Evolutionary conservation across 1,140 invertebrate species (phyloP).

Genomic region (Tetranychus cinnabarinus): DNA sequence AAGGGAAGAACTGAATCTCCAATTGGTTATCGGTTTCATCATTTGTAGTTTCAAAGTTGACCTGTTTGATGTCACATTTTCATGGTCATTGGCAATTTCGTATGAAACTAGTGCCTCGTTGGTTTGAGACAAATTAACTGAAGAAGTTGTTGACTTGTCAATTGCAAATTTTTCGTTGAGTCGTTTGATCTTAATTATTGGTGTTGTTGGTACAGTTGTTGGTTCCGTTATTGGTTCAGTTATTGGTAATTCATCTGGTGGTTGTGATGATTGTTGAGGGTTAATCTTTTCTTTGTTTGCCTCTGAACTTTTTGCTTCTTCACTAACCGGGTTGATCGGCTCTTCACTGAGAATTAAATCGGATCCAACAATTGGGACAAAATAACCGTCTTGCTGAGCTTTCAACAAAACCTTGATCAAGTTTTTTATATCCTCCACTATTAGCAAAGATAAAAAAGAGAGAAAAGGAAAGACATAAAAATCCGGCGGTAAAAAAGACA

Average conservation of each 20-base stretch:
- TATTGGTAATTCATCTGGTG: background rate
- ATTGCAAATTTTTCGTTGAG: background rate
- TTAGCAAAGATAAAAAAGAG: background rate
- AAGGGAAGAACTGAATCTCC: slow-evolving; percentile 8
- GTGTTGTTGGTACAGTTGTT: background rate
- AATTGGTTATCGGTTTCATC: background rate
- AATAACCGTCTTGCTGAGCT: background rate
- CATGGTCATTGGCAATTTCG: background rate
- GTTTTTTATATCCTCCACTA: background rate
- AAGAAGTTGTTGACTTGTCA: background rate
- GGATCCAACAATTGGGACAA: background rate
- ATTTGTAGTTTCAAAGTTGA: background rate
- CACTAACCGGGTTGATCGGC: background rate
- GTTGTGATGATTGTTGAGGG: background rate
- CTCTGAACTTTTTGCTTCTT: background rate
- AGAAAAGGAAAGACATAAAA: background rate
- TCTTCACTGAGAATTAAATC: background rate
- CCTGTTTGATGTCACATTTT: background rate
- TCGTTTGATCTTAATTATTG: background rate
- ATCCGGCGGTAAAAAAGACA: background rate
- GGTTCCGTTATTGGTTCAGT: background rate
- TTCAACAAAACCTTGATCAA: background rate
- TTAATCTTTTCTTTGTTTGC: background rate
- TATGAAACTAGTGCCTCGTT: background rate
- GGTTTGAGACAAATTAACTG: background rate